Evolutionary conservation across 2,113 vertebrate species (phyloP).

Genomic region (Poeciliopsis retropinna): DNA sequence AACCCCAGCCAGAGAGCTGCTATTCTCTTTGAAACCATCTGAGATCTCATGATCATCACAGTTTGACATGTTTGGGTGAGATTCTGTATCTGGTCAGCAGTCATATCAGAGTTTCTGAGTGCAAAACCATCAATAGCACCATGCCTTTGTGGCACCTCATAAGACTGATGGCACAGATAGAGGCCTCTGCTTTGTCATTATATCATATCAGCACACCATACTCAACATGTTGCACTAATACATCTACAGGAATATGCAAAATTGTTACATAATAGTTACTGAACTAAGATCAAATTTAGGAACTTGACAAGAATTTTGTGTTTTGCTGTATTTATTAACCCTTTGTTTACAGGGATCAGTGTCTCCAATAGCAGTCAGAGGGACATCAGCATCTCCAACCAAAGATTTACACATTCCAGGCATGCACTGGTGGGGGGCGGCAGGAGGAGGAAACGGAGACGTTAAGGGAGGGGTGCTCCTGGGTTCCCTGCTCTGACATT

Average conservation of each 20-base stretch:
- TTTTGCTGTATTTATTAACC: background rate
- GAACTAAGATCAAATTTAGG: background rate
- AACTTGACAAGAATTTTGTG: background rate
- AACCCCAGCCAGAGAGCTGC: background rate
- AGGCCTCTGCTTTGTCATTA: background rate
- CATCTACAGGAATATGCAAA: background rate
- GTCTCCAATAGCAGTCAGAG: slow-evolving; percentile 47
- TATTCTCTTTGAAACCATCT: background rate
- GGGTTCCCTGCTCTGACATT: slow-evolving; percentile 93
- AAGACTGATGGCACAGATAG: background rate
- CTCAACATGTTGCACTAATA: background rate
- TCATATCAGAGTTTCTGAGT: background rate
- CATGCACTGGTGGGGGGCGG: slow-evolving; percentile 73
- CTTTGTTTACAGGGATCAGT: slow-evolving; percentile 19
- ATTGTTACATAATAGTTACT: background rate
- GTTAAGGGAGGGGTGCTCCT: slow-evolving; percentile 73
- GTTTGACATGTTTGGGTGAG: background rate
- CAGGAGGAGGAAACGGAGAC: slow-evolving; percentile 12
- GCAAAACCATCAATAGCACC: background rate
- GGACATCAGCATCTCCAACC: slow-evolving; percentile 46
- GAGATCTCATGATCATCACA: background rate
- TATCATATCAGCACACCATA: background rate
- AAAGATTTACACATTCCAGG: slow-evolving; percentile 88
- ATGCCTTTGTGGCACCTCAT: background rate
- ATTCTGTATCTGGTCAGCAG: background rate